A percentile compares a stretch with the other conserved stretches of the same genome.
phyloP scores from a whole-genome alignment of 2,113 vertebrate genomes.

The Procavia capensis region DNA sequence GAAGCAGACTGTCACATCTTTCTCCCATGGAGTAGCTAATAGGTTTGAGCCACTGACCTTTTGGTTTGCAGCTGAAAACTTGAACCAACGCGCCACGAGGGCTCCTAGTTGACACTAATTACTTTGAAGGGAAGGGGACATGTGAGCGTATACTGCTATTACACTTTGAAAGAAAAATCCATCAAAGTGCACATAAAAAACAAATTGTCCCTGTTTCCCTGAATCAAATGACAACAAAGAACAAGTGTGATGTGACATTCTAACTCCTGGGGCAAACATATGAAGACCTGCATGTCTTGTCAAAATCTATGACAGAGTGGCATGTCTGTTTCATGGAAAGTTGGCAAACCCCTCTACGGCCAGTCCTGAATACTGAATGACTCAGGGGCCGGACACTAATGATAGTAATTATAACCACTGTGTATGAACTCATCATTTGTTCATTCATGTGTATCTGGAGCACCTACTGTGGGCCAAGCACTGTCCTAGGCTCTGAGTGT shows the following conservation, averaged over 20 bases:
- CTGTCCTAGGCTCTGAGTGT: not conserved
- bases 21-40: not conserved
- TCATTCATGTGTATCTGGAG: no score
- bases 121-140: not conserved
- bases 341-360: not conserved
- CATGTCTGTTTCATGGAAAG: not conserved
- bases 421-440: not conserved
- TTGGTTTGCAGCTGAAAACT: not conserved
- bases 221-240: not conserved
- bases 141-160: not conserved
- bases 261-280: not conserved
- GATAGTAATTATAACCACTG: not conserved
- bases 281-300: not conserved
- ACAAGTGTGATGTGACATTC: not conserved
- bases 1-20: not conserved
- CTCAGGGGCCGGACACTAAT: not conserved
- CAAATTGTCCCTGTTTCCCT: not conserved
- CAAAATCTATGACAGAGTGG: not conserved
- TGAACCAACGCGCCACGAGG: not conserved
- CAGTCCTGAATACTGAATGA: not conserved
- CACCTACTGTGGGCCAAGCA: not conserved
- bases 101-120: not conserved
- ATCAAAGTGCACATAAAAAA: not conserved
- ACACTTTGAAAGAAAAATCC: conserved; percentile 9
- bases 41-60: not conserved